Evolutionary conservation across 1,140 invertebrate species (phyloP).

Genomic region (Drosophila lowei): DNA sequence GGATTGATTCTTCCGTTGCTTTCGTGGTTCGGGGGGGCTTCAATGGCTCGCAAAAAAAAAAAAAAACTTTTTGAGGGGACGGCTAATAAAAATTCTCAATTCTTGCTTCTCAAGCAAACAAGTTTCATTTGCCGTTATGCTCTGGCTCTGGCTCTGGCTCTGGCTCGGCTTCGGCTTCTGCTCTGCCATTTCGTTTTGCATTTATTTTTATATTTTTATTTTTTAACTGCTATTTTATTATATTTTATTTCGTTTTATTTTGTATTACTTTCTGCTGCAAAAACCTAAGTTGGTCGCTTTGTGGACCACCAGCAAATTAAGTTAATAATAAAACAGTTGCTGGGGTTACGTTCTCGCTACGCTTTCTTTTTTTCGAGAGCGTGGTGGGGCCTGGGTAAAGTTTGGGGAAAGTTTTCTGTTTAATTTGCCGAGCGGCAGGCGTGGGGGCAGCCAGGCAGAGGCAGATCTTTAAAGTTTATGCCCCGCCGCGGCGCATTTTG

Average conservation of each 20-base stretch:
- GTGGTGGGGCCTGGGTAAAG: slow-evolving; percentile 21
- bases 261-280: slow-evolving; percentile 26
- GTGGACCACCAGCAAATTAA: slow-evolving; percentile 71
- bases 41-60: slow-evolving; percentile 5
- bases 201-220: slow-evolving; percentile 26
- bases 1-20: slow-evolving; percentile 78
- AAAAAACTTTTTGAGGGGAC: slow-evolving; percentile 47
- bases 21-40: neutral
- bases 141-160: slow-evolving; percentile 11
- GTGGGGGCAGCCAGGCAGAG: slow-evolving; percentile 6
- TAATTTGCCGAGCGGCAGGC: slow-evolving; percentile 51
- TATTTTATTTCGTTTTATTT: slow-evolving; percentile 66
- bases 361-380: neutral
- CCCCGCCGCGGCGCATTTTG: slow-evolving; percentile 37
- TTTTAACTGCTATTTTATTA: slow-evolving; percentile 78
- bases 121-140: slow-evolving; percentile 48
- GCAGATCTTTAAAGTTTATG: slow-evolving; percentile 62
- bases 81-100: slow-evolving; percentile 72
- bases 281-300: slow-evolving; percentile 39
- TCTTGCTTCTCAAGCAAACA: slow-evolving; percentile 71
- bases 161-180: slow-evolving; percentile 9
- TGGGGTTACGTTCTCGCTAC: slow-evolving; percentile 53
- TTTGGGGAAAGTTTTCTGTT: slow-evolving; percentile 52
- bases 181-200: slow-evolving; percentile 23
- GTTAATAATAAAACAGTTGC: slow-evolving; percentile 80